Conservation (phyloP, 2,113 vertebrate species). For the Elanoides forficatus region DNA sequence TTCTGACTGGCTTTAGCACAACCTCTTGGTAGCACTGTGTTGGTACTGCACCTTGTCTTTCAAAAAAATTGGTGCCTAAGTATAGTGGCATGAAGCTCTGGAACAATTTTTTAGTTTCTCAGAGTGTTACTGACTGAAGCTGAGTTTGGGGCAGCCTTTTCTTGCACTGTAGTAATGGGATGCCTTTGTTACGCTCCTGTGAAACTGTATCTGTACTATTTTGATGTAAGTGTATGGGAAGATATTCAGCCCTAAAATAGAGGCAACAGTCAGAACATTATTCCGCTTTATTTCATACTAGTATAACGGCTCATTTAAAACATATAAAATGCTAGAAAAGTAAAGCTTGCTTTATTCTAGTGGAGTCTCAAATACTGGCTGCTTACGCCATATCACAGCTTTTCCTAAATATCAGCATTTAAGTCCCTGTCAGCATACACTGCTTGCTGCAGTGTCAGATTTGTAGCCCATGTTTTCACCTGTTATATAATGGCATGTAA, state of each 20-base stretch:
- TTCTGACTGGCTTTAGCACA: neutral
- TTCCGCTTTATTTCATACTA: neutral
- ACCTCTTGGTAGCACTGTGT: neutral
- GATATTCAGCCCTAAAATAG: neutral
- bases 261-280: neutral
- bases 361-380: neutral
- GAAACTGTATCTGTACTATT: neutral
- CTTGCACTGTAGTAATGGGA: neutral
- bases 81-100: neutral
- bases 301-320: neutral
- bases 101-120: neutral
- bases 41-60: neutral
- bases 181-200: neutral
- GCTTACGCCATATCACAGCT: neutral
- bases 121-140: neutral
- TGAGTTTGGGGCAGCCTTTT: neutral
- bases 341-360: neutral
- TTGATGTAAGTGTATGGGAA: neutral
- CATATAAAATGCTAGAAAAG: neutral
- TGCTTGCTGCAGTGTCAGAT: neutral
- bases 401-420: neutral
- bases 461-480: constrained; percentile 39
- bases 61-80: neutral
- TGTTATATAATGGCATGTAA: constrained; percentile 36
- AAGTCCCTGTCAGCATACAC: neutral